Conservation (phyloP, 2,797 vertebrate species). For the Pipistrellus nathusii region DNA sequence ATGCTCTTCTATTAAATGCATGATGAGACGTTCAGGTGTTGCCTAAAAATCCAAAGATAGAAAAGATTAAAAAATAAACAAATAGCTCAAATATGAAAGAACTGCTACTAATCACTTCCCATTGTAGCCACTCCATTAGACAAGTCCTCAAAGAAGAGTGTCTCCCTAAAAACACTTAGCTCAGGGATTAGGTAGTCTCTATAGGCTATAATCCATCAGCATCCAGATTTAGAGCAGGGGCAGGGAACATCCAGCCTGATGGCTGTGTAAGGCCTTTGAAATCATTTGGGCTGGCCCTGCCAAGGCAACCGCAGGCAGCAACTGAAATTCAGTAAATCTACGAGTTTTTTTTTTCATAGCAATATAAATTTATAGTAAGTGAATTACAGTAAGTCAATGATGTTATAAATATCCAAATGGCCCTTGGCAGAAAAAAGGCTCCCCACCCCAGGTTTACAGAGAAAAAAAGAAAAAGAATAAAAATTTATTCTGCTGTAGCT, state of each 20-base stretch:
- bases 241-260: too few species aligned
- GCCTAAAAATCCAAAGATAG: slow-evolving; percentile 89
- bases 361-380: too few species aligned
- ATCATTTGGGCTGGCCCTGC: too few species aligned
- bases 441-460: not conserved
- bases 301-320: too few species aligned
- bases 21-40: slow-evolving; percentile 96
- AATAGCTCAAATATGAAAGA: slow-evolving; percentile 29
- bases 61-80: slow-evolving; percentile 31
- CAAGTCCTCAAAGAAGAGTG: not conserved
- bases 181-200: not conserved
- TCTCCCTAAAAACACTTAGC: slow-evolving; percentile 13
- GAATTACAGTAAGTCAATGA: too few species aligned
- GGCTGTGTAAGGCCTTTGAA: too few species aligned
- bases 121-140: not conserved
- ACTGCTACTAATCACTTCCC: not conserved
- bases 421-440: too few species aligned
- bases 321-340: too few species aligned
- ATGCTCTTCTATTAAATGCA: slow-evolving; percentile 98
- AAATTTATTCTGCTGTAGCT: not conserved
- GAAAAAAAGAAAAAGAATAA: not conserved
- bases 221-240: not conserved
- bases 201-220: not conserved
- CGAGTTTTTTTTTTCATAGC: too few species aligned
- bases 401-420: too few species aligned